Evolutionary conservation across 2,888 invertebrate species (phyloP).

Genomic region (Drosophila differens): DNA sequence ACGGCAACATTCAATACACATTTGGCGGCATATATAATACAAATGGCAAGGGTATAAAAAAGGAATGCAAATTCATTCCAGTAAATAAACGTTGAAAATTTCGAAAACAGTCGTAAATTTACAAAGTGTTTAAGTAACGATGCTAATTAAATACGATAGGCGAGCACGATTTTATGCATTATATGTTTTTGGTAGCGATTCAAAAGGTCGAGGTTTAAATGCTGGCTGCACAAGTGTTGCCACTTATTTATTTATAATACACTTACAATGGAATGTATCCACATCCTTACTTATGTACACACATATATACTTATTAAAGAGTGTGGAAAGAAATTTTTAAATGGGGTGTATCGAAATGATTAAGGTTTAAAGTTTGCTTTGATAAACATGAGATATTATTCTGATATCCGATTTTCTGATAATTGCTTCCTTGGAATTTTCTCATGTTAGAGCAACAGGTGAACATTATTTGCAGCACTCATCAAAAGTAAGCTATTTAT

Average conservation of each 20-base stretch:
- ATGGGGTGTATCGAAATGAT: neutral
- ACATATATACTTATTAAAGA: neutral
- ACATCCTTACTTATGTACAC: neutral
- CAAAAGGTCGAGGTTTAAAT: slow-evolving; percentile 16
- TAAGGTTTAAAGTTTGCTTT: neutral
- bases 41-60: slow-evolving; percentile 25
- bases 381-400: neutral
- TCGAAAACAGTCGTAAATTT: slow-evolving; percentile 53
- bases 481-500: slow-evolving; percentile 1
- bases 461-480: neutral
- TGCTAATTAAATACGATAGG: slow-evolving; percentile 52
- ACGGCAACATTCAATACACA: neutral
- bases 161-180: slow-evolving; percentile 21
- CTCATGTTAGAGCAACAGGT: neutral
- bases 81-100: slow-evolving; percentile 55
- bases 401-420: neutral
- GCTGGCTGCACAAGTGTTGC: slow-evolving; percentile 28
- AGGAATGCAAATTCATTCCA: slow-evolving; percentile 53
- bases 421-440: neutral
- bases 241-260: slow-evolving; percentile 9
- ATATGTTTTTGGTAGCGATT: slow-evolving; percentile 11
- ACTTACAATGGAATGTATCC: too few relatives aligned
- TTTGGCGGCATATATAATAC: neutral
- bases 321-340: neutral
- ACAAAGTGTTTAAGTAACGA: slow-evolving; percentile 57